phyloP scores from a whole-genome alignment of 2,113 vertebrate genomes.

The Gadus chalcogrammus region DNA sequence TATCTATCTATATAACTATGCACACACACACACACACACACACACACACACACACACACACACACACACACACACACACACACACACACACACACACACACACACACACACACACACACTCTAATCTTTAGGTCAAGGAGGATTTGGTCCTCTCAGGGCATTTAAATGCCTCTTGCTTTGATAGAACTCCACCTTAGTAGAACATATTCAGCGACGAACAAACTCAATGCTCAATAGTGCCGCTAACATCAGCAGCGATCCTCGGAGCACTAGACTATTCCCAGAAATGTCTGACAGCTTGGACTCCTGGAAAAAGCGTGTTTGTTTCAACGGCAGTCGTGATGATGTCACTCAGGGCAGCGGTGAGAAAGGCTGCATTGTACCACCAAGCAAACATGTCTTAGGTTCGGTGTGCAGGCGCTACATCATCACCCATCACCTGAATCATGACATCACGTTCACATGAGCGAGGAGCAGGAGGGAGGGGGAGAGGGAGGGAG shows the following conservation, averaged over 20 bases:
- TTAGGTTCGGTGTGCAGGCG: neutral
- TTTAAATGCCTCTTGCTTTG: neutral
- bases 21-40: neutral
- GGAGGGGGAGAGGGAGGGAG: neutral
- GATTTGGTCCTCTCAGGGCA: neutral
- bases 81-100: constrained; percentile 2
- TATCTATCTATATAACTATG: neutral
- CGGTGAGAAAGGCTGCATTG: constrained; percentile 46
- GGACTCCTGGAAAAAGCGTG: constrained; percentile 15
- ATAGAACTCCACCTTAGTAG: neutral
- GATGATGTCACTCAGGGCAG: neutral
- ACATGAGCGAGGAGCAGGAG: constrained; percentile 7
- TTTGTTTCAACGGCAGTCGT: constrained; percentile 34
- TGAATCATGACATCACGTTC: constrained; percentile 58
- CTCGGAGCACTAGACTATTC: neutral
- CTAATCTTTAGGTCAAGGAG: no score
- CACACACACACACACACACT: neutral
- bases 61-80: neutral
- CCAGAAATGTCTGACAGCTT: neutral
- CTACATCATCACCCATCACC: constrained; percentile 35
- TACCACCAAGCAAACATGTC: constrained; percentile 19
- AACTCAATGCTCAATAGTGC: no score
- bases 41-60: neutral
- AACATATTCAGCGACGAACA: no score
- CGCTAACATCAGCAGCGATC: constrained; percentile 10